Percentiles rank a stretch among this genome's conserved stretches.
Conservation (phyloP, 2,888 invertebrate genomes). For the Protophormia terraenovae region DNA sequence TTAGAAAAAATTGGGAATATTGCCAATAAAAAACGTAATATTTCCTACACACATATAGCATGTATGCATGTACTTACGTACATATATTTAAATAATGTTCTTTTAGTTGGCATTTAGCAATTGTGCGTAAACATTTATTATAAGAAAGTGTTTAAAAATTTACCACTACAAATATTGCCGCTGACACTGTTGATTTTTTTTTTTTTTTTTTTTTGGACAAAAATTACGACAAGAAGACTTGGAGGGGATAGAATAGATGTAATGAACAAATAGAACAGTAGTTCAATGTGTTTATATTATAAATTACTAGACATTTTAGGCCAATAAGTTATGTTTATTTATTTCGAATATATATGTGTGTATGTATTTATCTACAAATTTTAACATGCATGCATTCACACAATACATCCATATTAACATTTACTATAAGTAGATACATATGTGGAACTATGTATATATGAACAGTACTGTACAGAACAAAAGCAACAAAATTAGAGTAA, state of each 20-base stretch:
- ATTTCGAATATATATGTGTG: not conserved
- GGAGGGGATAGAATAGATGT: not conserved
- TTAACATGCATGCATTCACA: no score
- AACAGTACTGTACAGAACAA: no score
- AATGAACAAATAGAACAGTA: conserved; percentile 12
- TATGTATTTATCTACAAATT: not conserved
- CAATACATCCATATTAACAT: no score
- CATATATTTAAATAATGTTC: no score
- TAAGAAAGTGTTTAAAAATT: not conserved
- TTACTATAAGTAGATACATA: no score
- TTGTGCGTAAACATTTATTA: conserved; percentile 15
- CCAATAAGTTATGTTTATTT: conserved; percentile 25
- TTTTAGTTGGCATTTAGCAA: not conserved
- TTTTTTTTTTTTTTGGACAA: not conserved
- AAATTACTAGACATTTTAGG: conserved; percentile 30
- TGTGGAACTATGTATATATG: no score
- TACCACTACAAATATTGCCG: not conserved
- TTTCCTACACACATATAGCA: no score
- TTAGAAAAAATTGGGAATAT: conserved; percentile 9
- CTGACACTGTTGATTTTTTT: not conserved
- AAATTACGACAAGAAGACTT: not conserved
- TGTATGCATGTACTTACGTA: no score
- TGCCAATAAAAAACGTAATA: conserved; percentile 35
- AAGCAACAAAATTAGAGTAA: no score
- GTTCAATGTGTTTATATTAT: conserved; percentile 21